Percentiles rank a stretch among this genome's conserved stretches.
Evolutionary conservation across 2,888 invertebrate genomes (phyloP).

Genomic region (Polylopha cassiicola): DNA sequence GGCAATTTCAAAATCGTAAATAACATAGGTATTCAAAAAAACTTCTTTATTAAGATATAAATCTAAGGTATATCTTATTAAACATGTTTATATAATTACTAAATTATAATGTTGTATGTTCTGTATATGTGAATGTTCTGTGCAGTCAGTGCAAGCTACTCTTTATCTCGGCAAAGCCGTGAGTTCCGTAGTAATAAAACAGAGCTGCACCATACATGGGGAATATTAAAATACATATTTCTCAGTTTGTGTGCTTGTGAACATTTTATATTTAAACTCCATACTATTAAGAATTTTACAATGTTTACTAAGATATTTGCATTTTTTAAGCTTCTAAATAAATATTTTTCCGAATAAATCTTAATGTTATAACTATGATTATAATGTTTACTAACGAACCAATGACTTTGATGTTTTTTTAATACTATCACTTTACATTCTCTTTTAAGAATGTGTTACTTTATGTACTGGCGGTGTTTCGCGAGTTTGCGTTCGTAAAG

Average conservation of each 20-base stretch:
- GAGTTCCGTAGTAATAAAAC: conserved; percentile 53
- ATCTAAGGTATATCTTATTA: too few species aligned
- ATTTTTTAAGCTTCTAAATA: too few species aligned
- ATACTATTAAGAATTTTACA: conserved; percentile 3
- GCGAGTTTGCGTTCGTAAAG: too few species aligned
- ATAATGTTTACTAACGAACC: background rate
- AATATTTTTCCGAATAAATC: too few species aligned
- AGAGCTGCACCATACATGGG: conserved; percentile 35
- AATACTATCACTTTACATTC: too few species aligned
- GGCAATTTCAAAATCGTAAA: too few species aligned
- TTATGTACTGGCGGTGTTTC: too few species aligned
- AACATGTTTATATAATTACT: too few species aligned
- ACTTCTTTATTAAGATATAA: too few species aligned
- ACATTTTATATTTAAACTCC: conserved; percentile 10
- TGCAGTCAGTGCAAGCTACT: conserved; percentile 29
- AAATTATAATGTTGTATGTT: background rate
- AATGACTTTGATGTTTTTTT: background rate
- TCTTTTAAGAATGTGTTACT: too few species aligned
- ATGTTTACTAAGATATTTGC: background rate
- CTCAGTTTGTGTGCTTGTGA: conserved; percentile 29
- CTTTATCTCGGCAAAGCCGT: conserved; percentile 43
- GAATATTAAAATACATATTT: conserved; percentile 32
- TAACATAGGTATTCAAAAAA: too few species aligned
- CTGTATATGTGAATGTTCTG: conserved; percentile 7
- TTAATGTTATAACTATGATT: conserved; percentile 2